A percentile compares a stretch with the other conserved stretches of the same genome.
Evolutionary conservation across 2,888 invertebrate genomes (phyloP).

Genomic region (Apamea anceps): DNA sequence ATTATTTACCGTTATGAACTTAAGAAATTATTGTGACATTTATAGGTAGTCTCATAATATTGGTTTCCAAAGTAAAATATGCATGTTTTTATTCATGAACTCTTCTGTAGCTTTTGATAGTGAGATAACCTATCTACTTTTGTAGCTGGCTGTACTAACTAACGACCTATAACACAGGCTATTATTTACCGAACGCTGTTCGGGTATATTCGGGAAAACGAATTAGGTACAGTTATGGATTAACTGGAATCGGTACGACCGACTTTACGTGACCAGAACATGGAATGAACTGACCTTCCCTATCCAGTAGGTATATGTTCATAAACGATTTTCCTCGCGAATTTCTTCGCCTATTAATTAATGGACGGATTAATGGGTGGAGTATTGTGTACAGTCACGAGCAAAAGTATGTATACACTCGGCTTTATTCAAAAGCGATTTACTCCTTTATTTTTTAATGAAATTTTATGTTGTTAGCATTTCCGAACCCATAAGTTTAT

Average conservation of each 20-base stretch:
- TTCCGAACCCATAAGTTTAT: no score
- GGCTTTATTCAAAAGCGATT: no score
- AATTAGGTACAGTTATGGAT: slow-evolving; percentile 55
- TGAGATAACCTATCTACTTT: not conserved
- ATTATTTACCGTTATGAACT: not conserved
- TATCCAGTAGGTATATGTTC: slow-evolving; percentile 14
- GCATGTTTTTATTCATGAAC: not conserved
- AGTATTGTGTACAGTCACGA: not conserved
- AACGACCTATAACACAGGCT: not conserved
- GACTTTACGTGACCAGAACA: slow-evolving; percentile 57
- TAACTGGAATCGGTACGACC: slow-evolving; percentile 43
- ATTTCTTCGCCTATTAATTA: slow-evolving; percentile 1
- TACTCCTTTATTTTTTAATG: no score
- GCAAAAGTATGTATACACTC: no score
- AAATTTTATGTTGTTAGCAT: no score
- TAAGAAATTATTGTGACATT: not conserved
- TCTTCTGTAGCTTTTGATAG: not conserved
- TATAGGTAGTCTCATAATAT: not conserved
- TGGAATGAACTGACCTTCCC: slow-evolving; percentile 27
- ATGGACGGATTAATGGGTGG: no score
- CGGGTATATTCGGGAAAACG: slow-evolving; percentile 38
- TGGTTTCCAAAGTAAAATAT: not conserved
- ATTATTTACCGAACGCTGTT: slow-evolving; percentile 39
- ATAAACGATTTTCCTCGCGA: slow-evolving; percentile 15
- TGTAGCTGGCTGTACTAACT: not conserved